A percentile compares a stretch with the other conserved stretches of the same genome.
phyloP scores from a whole-genome alignment of 2,888 invertebrate species.

The Hirtodrosophila trivittata region DNA sequence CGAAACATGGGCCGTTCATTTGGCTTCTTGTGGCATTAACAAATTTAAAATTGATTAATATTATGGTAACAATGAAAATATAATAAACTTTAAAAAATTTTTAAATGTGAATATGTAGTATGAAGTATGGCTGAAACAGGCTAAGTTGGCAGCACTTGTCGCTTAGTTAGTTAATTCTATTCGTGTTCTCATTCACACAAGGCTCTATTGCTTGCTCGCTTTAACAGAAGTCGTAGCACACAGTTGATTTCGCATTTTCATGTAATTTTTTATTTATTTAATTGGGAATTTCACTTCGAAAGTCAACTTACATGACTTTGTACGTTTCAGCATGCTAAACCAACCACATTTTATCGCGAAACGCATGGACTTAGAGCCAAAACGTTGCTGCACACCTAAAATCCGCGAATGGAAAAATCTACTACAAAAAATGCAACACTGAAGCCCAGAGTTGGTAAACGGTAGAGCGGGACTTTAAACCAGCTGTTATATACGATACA shows the following conservation, averaged over 20 bases:
- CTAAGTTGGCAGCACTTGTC: constrained; percentile 49
- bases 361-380: constrained; percentile 46
- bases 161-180: constrained; percentile 35
- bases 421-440: constrained; percentile 56
- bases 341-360: constrained; percentile 38
- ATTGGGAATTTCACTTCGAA: not conserved
- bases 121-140: constrained; percentile 8
- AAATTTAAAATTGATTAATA: not conserved
- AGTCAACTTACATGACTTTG: constrained; percentile 56
- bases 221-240: constrained; percentile 28
- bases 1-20: not conserved
- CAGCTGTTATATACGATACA: constrained; percentile 37
- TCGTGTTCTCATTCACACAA: constrained; percentile 36
- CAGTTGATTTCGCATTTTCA: constrained; percentile 31
- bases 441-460: constrained; percentile 37
- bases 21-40: not conserved
- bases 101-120: constrained; percentile 20
- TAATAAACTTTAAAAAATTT: not conserved
- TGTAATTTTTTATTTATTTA: constrained; percentile 22
- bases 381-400: constrained; percentile 50
- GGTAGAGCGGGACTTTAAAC: not conserved
- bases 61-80: not conserved
- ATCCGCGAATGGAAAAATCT: constrained; percentile 62
- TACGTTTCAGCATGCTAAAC: constrained; percentile 40
- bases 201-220: constrained; percentile 37